Conservation (phyloP, 2,888 invertebrate species). For the Troides aeacus region DNA sequence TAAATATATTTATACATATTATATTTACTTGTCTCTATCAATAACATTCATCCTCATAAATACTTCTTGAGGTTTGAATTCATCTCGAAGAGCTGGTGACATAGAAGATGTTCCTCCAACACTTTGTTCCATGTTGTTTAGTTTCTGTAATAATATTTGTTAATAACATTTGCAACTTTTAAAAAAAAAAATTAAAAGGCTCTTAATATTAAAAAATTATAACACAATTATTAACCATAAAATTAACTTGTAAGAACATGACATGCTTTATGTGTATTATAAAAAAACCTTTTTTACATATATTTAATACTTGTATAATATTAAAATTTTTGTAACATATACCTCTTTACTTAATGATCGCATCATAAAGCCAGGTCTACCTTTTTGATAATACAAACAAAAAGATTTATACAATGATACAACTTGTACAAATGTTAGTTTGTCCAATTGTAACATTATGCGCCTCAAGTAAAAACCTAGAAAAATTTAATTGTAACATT, state of each 20-base stretch:
- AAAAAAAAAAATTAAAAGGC: background rate
- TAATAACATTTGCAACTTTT: background rate
- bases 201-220: background rate
- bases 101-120: conserved; percentile 40
- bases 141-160: conserved; percentile 54
- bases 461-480: conserved; percentile 90
- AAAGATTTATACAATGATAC: conserved; percentile 86
- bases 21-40: conserved; percentile 66
- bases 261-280: too few species aligned
- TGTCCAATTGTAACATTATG: conserved; percentile 89
- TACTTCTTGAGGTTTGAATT: conserved; percentile 60
- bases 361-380: conserved; percentile 73
- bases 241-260: too few species aligned
- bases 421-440: conserved; percentile 90
- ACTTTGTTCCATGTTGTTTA: conserved; percentile 67
- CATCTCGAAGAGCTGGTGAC: conserved; percentile 55
- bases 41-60: conserved; percentile 66
- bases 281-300: too few species aligned
- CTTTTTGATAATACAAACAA: conserved; percentile 83
- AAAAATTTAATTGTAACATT: conserved; percentile 51
- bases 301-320: background rate
- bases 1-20: background rate
- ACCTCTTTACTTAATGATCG: conserved; percentile 76
- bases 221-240: background rate
- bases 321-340: conserved; percentile 14